Evolutionary conservation across 2,888 invertebrate genomes (phyloP).

Genomic region (Aporophyla nigra): DNA sequence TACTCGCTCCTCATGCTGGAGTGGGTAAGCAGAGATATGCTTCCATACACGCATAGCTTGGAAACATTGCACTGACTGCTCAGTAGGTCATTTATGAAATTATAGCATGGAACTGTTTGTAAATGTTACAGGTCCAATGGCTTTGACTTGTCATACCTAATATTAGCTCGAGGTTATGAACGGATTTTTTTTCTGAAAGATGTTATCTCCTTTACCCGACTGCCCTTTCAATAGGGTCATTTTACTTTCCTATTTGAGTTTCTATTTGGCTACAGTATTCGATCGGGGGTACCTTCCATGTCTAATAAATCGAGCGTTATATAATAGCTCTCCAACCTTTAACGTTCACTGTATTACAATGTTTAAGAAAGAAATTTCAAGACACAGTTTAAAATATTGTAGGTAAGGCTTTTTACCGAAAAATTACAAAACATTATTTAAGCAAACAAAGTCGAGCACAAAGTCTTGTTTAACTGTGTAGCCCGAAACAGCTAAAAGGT

Average conservation of each 20-base stretch:
- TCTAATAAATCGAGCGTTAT: background rate
- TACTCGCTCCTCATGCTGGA: background rate
- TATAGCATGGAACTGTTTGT: background rate
- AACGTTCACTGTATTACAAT: constrained; percentile 12
- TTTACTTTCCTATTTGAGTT: background rate
- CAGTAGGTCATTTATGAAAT: background rate
- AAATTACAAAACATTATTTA: constrained; percentile 16
- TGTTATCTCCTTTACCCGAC: background rate
- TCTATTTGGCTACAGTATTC: background rate
- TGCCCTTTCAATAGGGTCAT: background rate
- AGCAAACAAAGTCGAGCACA: constrained; percentile 24
- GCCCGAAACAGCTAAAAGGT: constrained; percentile 46
- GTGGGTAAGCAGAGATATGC: constrained; percentile 4
- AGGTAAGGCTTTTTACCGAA: background rate
- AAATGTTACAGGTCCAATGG: background rate
- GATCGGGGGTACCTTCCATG: too few relatives aligned
- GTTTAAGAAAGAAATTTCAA: constrained; percentile 3
- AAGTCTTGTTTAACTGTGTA: constrained; percentile 11
- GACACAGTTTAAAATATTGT: background rate
- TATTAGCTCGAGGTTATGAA: background rate
- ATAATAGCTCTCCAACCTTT: background rate
- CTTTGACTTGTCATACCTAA: background rate
- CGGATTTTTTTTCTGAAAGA: background rate
- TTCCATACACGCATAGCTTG: background rate
- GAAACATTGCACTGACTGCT: background rate